Evolutionary conservation across 2,113 vertebrate genomes (phyloP), one percentile per base, ranked within the genome.

Genomic region (Xiphophorus maculatus): DNA sequence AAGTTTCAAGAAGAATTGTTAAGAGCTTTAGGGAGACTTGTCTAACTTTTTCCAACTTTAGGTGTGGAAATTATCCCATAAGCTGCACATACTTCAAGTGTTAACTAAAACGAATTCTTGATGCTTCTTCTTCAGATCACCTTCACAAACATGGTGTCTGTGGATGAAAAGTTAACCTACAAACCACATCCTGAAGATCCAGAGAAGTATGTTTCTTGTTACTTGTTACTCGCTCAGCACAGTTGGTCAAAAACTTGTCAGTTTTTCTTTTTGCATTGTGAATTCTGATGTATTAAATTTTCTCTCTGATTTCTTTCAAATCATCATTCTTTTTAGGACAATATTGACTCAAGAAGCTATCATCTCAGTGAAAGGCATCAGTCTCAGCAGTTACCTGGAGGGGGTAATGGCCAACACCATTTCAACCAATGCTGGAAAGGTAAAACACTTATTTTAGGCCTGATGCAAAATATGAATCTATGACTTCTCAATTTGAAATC

Each of bases 301-400:
- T 33, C 7, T 33, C 1, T 7, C 19, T 61, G 2, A 37, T 27
- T 40, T 72, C 0, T 60, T 40, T 40, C 12, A 30, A 69, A 54
- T 12, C 5, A 1, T 4, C 71, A 19, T 42, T 19, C 17, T 64
- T 3, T 83, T 3, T 86, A 99, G 98, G 89, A 99, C 98, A 17
- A 35, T 98, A 76, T 84, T 99, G 80, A 99, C 97, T 5, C 98
- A 99, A 79, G 98, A 99, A 92, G 98, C 98, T 28, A 96, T 98
- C 73, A 99, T 99, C 87, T 95, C 96, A 28, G 98, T 99, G 51
- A 98, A 99, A 90, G 98, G 98, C 1, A 95, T 99, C 84, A 99
- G 97, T 88, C 95, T 99, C 28, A 97, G 98, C 90, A 99, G 98
- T 82, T 98, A 98, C 80, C 89, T 99, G 29, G 98, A 99, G 88